Evolutionary conservation across 35 echinoderm and acorn worm species (phyloP).

Genomic region (Apostichopus parvimensis): DNA sequence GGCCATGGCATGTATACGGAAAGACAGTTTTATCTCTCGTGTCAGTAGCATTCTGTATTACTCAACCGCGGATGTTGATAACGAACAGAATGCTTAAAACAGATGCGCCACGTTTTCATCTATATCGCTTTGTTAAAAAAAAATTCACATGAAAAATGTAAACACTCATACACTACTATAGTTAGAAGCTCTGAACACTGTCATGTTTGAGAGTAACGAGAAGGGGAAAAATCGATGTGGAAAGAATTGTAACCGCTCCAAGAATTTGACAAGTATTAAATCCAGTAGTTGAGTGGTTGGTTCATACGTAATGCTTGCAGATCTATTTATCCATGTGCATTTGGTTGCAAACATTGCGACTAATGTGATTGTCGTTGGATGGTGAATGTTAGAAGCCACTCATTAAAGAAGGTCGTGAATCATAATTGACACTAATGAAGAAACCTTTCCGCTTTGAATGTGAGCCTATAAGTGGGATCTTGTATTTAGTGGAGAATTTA

Average conservation of each 20-base stretch:
- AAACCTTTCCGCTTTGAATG: neutral
- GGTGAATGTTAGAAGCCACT: neutral
- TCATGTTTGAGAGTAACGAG: too few species aligned
- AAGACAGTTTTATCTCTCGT: too few species aligned
- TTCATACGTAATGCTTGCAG: too few species aligned
- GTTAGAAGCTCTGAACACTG: too few species aligned
- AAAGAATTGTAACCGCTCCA: too few species aligned
- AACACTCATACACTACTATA: neutral
- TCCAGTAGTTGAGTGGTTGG: too few species aligned
- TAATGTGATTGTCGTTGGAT: neutral
- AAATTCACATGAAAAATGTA: neutral
- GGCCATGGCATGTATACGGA: neutral
- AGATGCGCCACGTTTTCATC: neutral
- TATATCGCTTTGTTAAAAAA: neutral
- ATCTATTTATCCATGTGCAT: too few species aligned
- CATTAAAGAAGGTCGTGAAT: neutral
- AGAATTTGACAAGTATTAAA: too few species aligned
- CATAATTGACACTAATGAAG: slow-evolving; percentile 9
- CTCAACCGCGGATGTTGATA: neutral
- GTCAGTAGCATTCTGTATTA: neutral
- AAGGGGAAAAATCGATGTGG: too few species aligned
- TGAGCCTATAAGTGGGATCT: too few species aligned
- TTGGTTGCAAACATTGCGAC: too few species aligned
- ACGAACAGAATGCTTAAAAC: neutral
- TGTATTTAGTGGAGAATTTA: neutral